These are phyloP conservation scores for Protodeltote pygarga DNA, from an alignment of 2,888 invertebrate genomes.

Conservation along the genomic window DNA sequence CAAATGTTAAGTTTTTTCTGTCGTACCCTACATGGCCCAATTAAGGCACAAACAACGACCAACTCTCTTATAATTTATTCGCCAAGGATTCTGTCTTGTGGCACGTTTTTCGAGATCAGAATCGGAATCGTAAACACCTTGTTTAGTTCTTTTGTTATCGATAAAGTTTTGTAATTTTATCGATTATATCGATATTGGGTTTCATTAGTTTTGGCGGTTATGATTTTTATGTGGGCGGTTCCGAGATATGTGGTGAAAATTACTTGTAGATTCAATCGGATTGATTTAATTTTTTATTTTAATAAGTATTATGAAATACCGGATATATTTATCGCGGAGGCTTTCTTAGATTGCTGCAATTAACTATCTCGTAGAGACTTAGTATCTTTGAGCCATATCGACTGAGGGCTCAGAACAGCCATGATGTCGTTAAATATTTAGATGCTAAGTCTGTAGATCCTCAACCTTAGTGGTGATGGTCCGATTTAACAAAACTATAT, in stretches of 20 bases:
- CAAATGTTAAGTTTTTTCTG: constrained; percentile 84
- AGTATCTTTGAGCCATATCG: no score
- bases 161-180: constrained; percentile 62
- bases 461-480: no score
- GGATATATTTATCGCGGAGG: no score
- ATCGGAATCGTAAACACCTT: constrained; percentile 85
- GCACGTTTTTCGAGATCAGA: constrained; percentile 75
- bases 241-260: constrained; percentile 23
- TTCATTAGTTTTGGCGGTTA: constrained; percentile 45
- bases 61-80: constrained; percentile 82
- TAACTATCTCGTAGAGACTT: no score
- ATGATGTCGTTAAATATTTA: no score
- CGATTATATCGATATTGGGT: constrained; percentile 55
- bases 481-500: no score
- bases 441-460: no score
- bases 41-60: constrained; percentile 69
- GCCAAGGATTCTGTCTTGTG: constrained; percentile 75
- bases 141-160: constrained; percentile 76
- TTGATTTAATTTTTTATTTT: constrained; percentile 9
- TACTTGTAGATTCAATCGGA: constrained; percentile 20
- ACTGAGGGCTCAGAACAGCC: no score
- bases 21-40: constrained; percentile 80
- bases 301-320: no score
- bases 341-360: no score
- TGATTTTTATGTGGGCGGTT: constrained; percentile 32